Percentiles rank a stretch among this genome's conserved stretches.
Conservation (phyloP, 2,797 vertebrate genomes). For the Calcarius lapponicus region DNA sequence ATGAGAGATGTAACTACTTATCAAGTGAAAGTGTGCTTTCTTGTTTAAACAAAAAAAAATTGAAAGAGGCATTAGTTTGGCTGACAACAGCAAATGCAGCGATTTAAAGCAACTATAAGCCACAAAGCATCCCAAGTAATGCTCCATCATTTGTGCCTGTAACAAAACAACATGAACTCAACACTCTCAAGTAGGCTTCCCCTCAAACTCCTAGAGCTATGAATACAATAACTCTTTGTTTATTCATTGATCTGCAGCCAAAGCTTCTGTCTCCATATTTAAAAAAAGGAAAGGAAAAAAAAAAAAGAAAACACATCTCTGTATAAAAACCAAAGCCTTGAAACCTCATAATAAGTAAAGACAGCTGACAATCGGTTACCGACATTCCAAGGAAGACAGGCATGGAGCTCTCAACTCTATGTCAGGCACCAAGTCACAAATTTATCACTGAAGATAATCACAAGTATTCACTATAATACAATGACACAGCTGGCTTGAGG, state of each 20-base stretch:
- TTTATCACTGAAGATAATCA: conserved; percentile 48
- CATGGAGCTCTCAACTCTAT: conserved; percentile 19
- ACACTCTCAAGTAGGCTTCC: conserved; percentile 54
- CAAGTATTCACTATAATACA: conserved; percentile 50
- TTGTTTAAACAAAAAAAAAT: neutral
- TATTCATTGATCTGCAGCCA: conserved; percentile 57
- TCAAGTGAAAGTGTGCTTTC: conserved; percentile 2
- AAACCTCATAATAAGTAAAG: conserved; percentile 56
- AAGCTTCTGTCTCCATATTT: conserved; percentile 46
- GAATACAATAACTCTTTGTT: conserved; percentile 67
- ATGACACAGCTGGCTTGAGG: conserved; percentile 52
- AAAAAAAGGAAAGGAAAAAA: neutral
- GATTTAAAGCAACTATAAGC: neutral
- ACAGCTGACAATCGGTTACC: conserved; percentile 52
- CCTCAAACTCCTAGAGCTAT: conserved; percentile 54
- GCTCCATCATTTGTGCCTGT: conserved; percentile 1
- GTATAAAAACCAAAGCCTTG: conserved; percentile 50
- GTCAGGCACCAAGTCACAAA: conserved; percentile 41
- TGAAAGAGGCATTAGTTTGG: neutral
- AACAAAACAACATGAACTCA: conserved; percentile 52
- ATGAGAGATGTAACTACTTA: neutral
- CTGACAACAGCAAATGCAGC: neutral
- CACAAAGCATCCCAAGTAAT: conserved; percentile 4
- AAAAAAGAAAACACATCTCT: neutral
- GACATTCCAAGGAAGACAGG: conserved; percentile 25